Conservation (phyloP, 2,888 invertebrate genomes). For the Spilosoma lubricipeda region DNA sequence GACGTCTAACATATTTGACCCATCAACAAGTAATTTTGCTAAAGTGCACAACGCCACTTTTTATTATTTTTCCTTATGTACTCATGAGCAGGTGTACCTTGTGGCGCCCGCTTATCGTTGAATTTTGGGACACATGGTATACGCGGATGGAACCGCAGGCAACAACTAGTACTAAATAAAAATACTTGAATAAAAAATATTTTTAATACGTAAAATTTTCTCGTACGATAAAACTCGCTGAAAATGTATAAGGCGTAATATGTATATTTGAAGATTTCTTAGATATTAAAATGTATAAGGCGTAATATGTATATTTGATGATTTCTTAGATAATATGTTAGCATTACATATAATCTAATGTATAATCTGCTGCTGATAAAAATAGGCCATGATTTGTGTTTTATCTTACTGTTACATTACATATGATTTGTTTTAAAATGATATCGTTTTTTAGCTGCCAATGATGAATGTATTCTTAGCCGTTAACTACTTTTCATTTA, state of each 20-base stretch:
- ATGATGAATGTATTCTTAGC: background rate
- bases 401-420: background rate
- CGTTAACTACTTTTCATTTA: background rate
- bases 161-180: too few species aligned
- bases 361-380: background rate
- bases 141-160: too few species aligned
- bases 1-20: too few species aligned
- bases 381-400: background rate
- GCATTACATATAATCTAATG: background rate
- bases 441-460: background rate
- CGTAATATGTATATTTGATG: background rate
- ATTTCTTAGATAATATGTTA: background rate
- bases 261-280: too few species aligned
- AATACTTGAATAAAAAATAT: background rate
- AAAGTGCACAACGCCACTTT: too few species aligned
- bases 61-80: too few species aligned
- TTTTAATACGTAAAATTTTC: background rate
- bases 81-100: too few species aligned
- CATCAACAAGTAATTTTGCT: too few species aligned
- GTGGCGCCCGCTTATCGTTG: too few species aligned
- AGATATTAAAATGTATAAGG: too few species aligned
- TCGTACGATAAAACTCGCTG: background rate
- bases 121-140: too few species aligned
- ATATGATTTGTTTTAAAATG: background rate
- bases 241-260: background rate